Base-by-base conservation (phyloP, 2,113 vertebrate species). In the Falco punctatus region DNA sequence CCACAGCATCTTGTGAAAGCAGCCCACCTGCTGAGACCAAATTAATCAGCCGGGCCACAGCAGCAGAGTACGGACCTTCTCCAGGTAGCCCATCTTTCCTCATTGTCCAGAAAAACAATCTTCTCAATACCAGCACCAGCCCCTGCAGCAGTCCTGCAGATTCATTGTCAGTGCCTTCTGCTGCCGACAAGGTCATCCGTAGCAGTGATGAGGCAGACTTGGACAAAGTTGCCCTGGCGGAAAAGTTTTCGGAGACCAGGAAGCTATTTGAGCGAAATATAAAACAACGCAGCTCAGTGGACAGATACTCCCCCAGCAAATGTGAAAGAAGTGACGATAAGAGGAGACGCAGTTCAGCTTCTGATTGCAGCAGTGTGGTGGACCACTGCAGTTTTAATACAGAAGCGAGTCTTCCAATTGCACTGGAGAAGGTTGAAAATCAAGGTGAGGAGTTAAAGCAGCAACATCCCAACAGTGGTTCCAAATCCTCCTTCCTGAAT, bases 161-260 rank as follows among this genome's bases (percentile, higher is more conserved):
- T 88, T 92, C 90, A 3, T 33, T 64, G 20, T 77, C 97, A 23
- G 96, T 98, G 70, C 81, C 95, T 52, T 97, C 95, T 27, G 88
- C 73, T 93, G 65, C 97, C 11, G 99, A 99, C 78, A 99, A 98
- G 97, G 96, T 98, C 67, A 97, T 97, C 69, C 98, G 98, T 92
- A 98, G 98, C 61, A 95, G 40, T 0, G 99, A 99, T 95, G 99
- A 99, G 84, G 98, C 96, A 38, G 98, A 99, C 92, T 98, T 99
- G 87, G 99, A 99, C 96, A 99, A 99, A 98, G 98, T 97, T 91
- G 97, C 99, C 59, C 94, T 99, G 95, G 99, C 99, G 42, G 99
- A 99, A 95, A 99, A 99, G 81, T 99, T 99, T 98, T 99, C 99
- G 1, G 98, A 99, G 88, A 99, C 99, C 27, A 98, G 99, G 92